Conservation (phyloP, 1,140 invertebrate genomes). For the Nephotettix cincticeps region DNA sequence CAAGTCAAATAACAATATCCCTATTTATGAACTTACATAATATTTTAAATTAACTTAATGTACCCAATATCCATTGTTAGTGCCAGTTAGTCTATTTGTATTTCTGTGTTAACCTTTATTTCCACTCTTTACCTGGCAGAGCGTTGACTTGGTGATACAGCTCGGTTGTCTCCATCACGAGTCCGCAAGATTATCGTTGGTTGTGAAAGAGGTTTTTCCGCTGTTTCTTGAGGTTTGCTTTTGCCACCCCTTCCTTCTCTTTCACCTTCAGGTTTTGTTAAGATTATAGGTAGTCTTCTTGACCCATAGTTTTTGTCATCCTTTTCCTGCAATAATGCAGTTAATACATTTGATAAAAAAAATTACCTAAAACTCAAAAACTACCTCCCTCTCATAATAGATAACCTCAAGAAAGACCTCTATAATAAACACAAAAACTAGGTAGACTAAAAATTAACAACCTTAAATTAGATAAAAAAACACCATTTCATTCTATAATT, state of each 20-base stretch:
- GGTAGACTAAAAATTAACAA: no score
- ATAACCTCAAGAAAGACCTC: no score
- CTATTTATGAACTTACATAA: not conserved
- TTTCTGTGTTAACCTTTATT: not conserved
- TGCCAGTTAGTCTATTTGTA: not conserved
- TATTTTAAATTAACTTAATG: not conserved
- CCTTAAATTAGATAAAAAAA: not conserved
- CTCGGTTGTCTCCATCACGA: constrained; percentile 52
- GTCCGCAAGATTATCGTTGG: constrained; percentile 56
- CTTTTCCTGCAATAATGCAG: constrained; percentile 29
- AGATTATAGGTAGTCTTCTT: constrained; percentile 35
- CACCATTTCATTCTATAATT: not conserved
- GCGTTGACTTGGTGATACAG: constrained; percentile 49
- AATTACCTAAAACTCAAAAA: no score
- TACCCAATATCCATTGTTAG: not conserved
- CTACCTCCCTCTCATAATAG: no score
- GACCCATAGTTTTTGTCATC: constrained; percentile 36
- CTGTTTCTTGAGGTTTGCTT: constrained; percentile 17
- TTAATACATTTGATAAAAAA: no score
- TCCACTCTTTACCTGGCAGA: constrained; percentile 23
- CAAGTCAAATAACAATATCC: no score
- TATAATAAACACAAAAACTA: no score
- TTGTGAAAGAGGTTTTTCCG: constrained; percentile 38
- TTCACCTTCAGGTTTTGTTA: constrained; percentile 37
- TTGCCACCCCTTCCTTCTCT: constrained; percentile 21